These are phyloP conservation scores for Stylophora pistillata DNA, from an alignment of 64 coral and sea anemone species.

Conservation along the genomic window DNA sequence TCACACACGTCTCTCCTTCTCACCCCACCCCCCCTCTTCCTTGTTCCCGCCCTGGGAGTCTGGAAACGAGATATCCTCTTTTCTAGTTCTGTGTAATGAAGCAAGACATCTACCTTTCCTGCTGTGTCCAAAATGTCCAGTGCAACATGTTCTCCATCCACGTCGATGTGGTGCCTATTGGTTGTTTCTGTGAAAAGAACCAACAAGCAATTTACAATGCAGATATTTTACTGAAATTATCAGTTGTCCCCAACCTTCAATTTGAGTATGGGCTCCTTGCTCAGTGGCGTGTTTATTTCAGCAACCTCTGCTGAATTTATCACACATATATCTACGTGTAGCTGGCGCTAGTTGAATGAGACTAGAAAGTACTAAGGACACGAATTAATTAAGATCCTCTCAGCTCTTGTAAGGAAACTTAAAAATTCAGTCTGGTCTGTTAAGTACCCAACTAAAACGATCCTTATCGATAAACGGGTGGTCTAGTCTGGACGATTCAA, in stretches of 20 bases:
- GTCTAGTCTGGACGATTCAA: not conserved
- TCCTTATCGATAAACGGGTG: not conserved
- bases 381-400: too few relatives aligned
- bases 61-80: not conserved
- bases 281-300: too few relatives aligned
- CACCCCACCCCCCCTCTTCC: too few relatives aligned
- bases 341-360: too few relatives aligned
- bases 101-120: conserved; percentile 41
- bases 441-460: not conserved
- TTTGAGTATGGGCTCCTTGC: too few relatives aligned
- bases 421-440: too few relatives aligned
- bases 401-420: too few relatives aligned
- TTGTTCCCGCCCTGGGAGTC: not conserved
- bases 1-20: too few relatives aligned
- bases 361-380: too few relatives aligned
- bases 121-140: conserved; percentile 78
- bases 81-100: not conserved
- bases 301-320: too few relatives aligned
- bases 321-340: too few relatives aligned
- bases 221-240: not conserved
- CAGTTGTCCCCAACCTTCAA: not conserved
- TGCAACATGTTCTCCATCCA: conserved; percentile 64
- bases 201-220: too few relatives aligned
- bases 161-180: conserved; percentile 66
- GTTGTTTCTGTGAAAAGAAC: conserved; percentile 50